phyloP scores from a whole-genome alignment of 2,888 invertebrate species.

The Brassicogethes aeneus region DNA sequence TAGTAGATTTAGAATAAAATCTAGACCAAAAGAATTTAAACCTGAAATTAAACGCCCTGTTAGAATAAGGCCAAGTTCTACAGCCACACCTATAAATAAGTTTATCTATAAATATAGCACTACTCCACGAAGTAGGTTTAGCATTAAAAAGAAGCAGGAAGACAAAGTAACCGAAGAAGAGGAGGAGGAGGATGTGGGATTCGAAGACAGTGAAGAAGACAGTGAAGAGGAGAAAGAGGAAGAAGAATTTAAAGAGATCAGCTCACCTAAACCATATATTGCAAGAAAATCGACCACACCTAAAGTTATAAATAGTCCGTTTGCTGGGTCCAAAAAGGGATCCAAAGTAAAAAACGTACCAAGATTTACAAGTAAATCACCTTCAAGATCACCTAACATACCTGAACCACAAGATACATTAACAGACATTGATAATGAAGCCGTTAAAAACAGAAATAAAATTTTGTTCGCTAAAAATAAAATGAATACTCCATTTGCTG shows the following conservation, averaged over 20 bases:
- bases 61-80: slow-evolving; percentile 6
- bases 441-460: slow-evolving; percentile 45
- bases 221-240: slow-evolving; percentile 4
- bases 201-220: slow-evolving; percentile 5
- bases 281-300: slow-evolving; percentile 1
- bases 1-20: slow-evolving; percentile 12
- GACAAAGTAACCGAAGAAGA: slow-evolving; percentile 11
- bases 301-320: slow-evolving; percentile 4
- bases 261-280: background rate
- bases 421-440: slow-evolving; percentile 41
- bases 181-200: slow-evolving; percentile 4
- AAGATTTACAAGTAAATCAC: background rate
- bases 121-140: slow-evolving; percentile 12
- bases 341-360: background rate
- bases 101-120: slow-evolving; percentile 18
- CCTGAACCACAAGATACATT: slow-evolving; percentile 17
- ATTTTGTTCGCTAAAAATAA: slow-evolving; percentile 43
- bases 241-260: background rate
- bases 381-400: slow-evolving; percentile 5
- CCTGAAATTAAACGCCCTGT: background rate
- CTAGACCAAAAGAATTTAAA: slow-evolving; percentile 3
- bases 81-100: slow-evolving; percentile 13
- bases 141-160: too few relatives aligned
- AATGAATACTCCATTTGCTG: slow-evolving; percentile 29
- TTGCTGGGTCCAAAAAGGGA: background rate